Evolutionary conservation across 2,888 invertebrate species (phyloP).

Genomic region (Rhagonycha lutea): DNA sequence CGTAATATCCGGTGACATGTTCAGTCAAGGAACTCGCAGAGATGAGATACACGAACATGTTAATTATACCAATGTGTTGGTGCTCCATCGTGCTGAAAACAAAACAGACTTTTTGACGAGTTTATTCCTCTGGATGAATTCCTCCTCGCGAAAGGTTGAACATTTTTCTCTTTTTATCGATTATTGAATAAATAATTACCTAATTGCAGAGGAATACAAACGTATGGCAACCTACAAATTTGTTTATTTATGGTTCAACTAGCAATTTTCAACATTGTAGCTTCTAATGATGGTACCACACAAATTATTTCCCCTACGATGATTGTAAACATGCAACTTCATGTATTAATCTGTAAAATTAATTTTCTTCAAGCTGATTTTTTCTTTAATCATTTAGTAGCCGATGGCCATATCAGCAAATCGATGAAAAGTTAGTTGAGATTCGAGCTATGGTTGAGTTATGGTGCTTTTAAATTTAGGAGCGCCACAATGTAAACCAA

Average conservation of each 20-base stretch:
- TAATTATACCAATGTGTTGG: neutral
- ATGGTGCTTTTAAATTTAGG: neutral
- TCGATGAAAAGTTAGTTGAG: neutral
- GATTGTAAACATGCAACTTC: neutral
- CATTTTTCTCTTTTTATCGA: neutral
- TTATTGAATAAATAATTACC: neutral
- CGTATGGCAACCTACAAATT: neutral
- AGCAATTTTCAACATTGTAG: neutral
- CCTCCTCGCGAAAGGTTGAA: neutral
- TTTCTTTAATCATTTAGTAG: neutral
- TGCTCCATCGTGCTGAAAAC: neutral
- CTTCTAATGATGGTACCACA: neutral
- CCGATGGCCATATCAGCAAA: neutral
- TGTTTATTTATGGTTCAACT: neutral
- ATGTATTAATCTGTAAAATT: neutral
- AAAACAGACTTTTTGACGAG: neutral
- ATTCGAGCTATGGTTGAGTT: neutral
- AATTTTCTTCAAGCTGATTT: neutral
- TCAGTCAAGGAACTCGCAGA: too few species aligned
- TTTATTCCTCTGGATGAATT: neutral
- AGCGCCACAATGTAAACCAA: neutral
- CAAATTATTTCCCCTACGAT: neutral
- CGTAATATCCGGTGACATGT: neutral
- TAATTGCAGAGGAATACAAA: neutral
- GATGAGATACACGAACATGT: neutral